Conservation (phyloP, 2,888 invertebrate species). For the Platycnemis pennipes region DNA sequence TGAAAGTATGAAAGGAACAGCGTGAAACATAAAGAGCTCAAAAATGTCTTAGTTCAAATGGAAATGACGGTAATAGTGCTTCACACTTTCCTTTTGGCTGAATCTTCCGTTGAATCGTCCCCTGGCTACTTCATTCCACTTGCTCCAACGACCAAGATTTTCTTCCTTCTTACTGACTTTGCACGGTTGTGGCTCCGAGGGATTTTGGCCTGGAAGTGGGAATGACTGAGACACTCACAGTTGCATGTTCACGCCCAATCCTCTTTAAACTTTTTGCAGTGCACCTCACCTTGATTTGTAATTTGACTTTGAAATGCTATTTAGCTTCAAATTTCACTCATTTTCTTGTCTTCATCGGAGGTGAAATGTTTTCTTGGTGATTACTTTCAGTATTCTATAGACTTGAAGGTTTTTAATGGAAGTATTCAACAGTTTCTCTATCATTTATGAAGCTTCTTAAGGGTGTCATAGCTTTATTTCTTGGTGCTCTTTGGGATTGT, state of each 20-base stretch:
- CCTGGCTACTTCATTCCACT: neutral
- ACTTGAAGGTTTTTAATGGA: neutral
- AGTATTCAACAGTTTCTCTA: neutral
- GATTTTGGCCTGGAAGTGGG: neutral
- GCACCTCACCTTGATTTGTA: constrained; percentile 11
- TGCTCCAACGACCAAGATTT: neutral
- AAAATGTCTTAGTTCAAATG: too few species aligned
- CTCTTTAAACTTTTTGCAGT: neutral
- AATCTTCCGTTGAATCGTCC: too few species aligned
- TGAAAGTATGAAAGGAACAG: too few species aligned
- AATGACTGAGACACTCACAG: neutral
- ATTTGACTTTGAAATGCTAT: neutral
- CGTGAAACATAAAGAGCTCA: too few species aligned
- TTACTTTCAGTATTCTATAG: neutral
- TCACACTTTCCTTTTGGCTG: too few species aligned
- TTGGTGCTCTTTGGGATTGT: neutral
- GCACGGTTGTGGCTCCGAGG: neutral
- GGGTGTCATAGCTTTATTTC: neutral
- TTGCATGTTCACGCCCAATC: constrained; percentile 37
- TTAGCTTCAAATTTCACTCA: neutral
- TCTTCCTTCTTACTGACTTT: neutral
- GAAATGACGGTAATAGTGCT: too few species aligned
- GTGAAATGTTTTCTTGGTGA: neutral
- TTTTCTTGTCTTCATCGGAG: neutral
- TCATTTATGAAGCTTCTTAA: neutral